Evolutionary conservation across 2,113 vertebrate genomes (phyloP).

Genomic region (Turnix velox): DNA sequence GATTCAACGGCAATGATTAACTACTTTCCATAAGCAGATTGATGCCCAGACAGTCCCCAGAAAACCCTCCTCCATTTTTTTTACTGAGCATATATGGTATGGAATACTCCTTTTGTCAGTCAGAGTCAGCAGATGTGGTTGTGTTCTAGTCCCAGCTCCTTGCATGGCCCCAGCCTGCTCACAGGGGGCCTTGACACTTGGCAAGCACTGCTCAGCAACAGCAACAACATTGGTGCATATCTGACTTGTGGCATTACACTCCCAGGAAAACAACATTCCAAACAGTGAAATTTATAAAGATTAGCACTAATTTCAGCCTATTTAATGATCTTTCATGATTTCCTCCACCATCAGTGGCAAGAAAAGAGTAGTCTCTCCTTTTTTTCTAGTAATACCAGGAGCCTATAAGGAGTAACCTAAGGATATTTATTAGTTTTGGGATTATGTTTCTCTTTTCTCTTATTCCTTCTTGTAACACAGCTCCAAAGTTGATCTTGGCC

Average conservation of each 20-base stretch:
- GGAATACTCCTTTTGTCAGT: background rate
- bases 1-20: background rate
- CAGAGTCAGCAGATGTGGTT: background rate
- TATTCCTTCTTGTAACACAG: background rate
- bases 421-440: background rate
- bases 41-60: background rate
- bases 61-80: background rate
- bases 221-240: background rate
- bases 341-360: background rate
- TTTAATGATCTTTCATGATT: background rate
- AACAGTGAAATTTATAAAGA: background rate
- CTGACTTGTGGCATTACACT: background rate
- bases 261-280: background rate
- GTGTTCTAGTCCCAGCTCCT: background rate
- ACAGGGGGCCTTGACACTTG: fast-evolving
- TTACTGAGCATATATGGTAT: background rate
- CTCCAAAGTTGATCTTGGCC: background rate
- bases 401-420: background rate
- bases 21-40: background rate
- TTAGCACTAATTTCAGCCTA: background rate
- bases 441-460: background rate
- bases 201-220: fast-evolving
- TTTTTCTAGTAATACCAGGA: background rate
- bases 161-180: fast-evolving
- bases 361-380: background rate